Conservation (phyloP, 2,888 invertebrate genomes). For the Drosophila nr. perissopoda region DNA sequence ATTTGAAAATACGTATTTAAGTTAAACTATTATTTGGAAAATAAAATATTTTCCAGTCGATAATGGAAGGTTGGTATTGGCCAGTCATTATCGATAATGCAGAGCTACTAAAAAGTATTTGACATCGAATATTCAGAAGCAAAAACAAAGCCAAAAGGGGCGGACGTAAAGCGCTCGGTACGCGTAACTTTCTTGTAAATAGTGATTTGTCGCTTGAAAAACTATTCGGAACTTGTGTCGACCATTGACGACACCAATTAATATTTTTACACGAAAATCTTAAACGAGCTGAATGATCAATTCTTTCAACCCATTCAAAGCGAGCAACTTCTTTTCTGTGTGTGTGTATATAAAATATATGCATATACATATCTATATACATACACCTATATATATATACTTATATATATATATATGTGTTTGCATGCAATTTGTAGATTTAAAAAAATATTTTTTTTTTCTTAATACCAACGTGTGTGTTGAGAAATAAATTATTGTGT, state of each 20-base stretch:
- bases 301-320: slow-evolving; percentile 6
- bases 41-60: slow-evolving; percentile 20
- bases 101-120: slow-evolving; percentile 22
- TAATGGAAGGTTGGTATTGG: slow-evolving; percentile 30
- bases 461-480: slow-evolving; percentile 5
- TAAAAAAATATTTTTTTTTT: neutral
- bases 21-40: neutral
- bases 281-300: slow-evolving; percentile 1
- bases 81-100: slow-evolving; percentile 33
- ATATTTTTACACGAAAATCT: slow-evolving; percentile 15
- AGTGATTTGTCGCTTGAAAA: slow-evolving; percentile 40
- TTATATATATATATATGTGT: slow-evolving; percentile 5
- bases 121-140: slow-evolving; percentile 58
- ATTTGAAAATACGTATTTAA: neutral
- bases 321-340: slow-evolving; percentile 25
- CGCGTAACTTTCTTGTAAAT: slow-evolving; percentile 58
- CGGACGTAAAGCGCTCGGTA: slow-evolving; percentile 62
- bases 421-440: slow-evolving; percentile 22
- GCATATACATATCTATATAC: slow-evolving; percentile 1
- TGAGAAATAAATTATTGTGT: slow-evolving; percentile 17
- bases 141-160: slow-evolving; percentile 66
- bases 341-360: slow-evolving; percentile 12
- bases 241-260: slow-evolving; percentile 26
- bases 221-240: slow-evolving; percentile 20
- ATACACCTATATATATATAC: slow-evolving; percentile 9